Base-by-base conservation (phyloP, 2,888 invertebrate genomes). In the Xestobium rufovillosum region DNA sequence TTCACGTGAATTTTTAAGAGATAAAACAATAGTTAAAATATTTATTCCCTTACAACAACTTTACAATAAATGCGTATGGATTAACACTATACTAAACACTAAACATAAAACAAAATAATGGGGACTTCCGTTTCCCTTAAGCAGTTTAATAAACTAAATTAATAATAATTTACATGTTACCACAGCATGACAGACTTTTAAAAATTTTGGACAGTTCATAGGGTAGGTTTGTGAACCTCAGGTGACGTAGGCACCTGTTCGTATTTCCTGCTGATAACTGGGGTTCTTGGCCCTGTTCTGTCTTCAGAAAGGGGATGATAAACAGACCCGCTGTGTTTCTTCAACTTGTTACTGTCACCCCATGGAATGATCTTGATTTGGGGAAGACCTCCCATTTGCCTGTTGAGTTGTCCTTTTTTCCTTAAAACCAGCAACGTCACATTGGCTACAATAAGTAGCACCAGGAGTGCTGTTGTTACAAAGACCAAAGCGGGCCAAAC, bases 241-340 rank as follows among this genome's bases (percentile, higher is more conserved):
- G 23, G 23, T 19, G 6, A 6, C 6, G 6, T 19, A 8, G 23
- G 23, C 23, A 19, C 23, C 23, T 19, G 78, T 61, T 77, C 76
- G 65, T 71, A 78, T n/a, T n/a, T n/a, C 42, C 78, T 68, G 60
- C 49, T 57, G 17, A 57, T 44, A 41, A 77, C 83, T 31, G 83
- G 82, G 53, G 80, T 76, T 55, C 75, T 68, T 3, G 79, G 76
- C 31, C 78, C 78, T 8, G 73, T 71, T 47, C 83, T 74, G 49
- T 86, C 85, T 61, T 85, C 85, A 8, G 83, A 82, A 36, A 86
- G 67, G 47, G 83, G 83, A 56, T 82, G 81, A 65, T 85, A 86
- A 12, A 86, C 81, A 41, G 84, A 71, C 2, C 80, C 80, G 50
- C 80, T 80, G 60, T 81, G 80, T 55, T 78, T 80, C 68, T 78